Base-by-base conservation (phyloP, 2,797 vertebrate genomes). In the Acanthurus lineatus region DNA sequence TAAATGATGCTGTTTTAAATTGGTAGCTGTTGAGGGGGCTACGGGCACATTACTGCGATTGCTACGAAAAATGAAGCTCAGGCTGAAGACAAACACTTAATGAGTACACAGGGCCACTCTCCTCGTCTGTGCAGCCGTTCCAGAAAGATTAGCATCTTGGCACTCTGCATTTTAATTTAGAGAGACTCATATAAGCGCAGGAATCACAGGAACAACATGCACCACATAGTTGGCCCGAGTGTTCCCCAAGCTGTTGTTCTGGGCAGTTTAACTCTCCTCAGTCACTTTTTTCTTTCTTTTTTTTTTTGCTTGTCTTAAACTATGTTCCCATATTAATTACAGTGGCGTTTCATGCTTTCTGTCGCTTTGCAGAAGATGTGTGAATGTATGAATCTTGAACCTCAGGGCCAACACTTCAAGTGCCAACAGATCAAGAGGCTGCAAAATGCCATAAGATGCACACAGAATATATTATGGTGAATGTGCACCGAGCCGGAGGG, bases 191-290 rank as follows among this genome's bases (percentile, higher is more conserved):
- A 51, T 74, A 64, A 76, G 73, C 73, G 35, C 71, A 70, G 62
- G 53, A 59, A 86, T 92, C 85, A 85, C 91, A 89, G 85, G 92
- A 88, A 92, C 90, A 88, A 81, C 76, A 38, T 72, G 87, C 81
- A 73, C 79, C 40, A 62, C 54, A 66, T 53, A 53, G 64, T 54
- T 81, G 83, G 85, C 67, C 44, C 60, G 76, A 79, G 35, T 76
- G 68, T 73, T 82, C 60, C 72, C 60, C 83, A 92, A 88, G 87
- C 89, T 92, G 90, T 91, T 89, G 63, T 83, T 87, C 81, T 75
- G 62, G 71, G 48, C 64, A 42, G 80, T 81, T 73, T 49, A 73
- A 86, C 76, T 78, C 22, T 76, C 52, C 17, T 20, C 63, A 45
- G 61, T 32, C 59, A 32, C 28, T 32, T 32, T 32, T 32, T 25